Conservation (phyloP, 2,888 invertebrate genomes). For the Agriopis marginaria region DNA sequence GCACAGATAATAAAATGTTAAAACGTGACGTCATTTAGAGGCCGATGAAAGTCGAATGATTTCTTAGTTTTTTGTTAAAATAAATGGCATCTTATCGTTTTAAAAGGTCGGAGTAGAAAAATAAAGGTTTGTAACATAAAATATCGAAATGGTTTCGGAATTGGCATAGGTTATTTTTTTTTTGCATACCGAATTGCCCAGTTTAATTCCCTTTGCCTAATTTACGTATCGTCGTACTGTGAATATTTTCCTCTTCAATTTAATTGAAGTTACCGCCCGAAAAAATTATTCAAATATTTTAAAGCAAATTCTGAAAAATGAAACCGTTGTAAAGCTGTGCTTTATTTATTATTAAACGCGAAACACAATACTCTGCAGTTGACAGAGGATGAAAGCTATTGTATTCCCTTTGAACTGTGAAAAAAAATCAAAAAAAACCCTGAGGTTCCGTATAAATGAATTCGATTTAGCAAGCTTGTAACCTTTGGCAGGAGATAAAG, state of each 20-base stretch:
- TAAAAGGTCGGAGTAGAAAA: too few species aligned
- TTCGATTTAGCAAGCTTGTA: constrained; percentile 22
- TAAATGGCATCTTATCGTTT: too few species aligned
- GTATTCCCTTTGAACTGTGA: constrained; percentile 18
- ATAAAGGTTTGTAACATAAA: too few species aligned
- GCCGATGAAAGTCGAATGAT: too few species aligned
- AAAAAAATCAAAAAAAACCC: constrained; percentile 18
- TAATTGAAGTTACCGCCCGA: neutral
- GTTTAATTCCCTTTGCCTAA: too few species aligned
- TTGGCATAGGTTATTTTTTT: too few species aligned
- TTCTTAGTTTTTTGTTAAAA: too few species aligned
- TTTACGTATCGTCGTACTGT: too few species aligned
- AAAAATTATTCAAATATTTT: neutral
- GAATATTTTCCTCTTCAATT: neutral
- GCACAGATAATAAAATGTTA: too few species aligned
- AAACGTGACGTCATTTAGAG: too few species aligned
- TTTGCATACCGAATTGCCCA: too few species aligned
- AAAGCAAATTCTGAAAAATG: neutral
- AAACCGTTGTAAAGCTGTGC: constrained; percentile 11
- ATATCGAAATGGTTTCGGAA: too few species aligned
- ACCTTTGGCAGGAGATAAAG: constrained; percentile 20
- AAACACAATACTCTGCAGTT: constrained; percentile 29
- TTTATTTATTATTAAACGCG: constrained; percentile 29
- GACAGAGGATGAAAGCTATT: constrained; percentile 34
- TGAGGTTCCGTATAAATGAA: constrained; percentile 21